A percentile compares a stretch with the other conserved stretches of the same genome.
Evolutionary conservation across 64 coral and sea anemone species (phyloP).

Genomic region (Porites australiensis): DNA sequence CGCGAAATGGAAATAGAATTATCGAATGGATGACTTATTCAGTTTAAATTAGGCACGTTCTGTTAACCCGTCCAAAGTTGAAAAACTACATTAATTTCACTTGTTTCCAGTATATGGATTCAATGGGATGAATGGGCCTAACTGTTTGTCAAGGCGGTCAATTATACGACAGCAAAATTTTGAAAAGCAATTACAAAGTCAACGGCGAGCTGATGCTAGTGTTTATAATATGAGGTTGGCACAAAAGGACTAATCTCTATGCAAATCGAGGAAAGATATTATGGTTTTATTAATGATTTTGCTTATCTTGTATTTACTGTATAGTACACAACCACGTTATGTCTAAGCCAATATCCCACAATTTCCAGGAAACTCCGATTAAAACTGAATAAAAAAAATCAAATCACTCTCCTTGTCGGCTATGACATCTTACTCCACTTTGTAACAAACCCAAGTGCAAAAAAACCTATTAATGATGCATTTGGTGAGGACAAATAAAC

Average conservation of each 20-base stretch:
- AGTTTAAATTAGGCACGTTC: neutral
- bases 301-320: too few relatives aligned
- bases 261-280: neutral
- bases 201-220: neutral
- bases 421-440: too few relatives aligned
- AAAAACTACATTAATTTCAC: too few relatives aligned
- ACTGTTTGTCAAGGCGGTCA: neutral
- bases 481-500: too few relatives aligned
- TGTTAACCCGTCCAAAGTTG: neutral
- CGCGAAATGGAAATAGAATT: neutral
- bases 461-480: too few relatives aligned
- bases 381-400: too few relatives aligned
- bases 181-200: neutral
- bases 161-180: neutral
- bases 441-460: too few relatives aligned
- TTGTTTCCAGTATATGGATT: neutral
- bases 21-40: neutral
- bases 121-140: neutral
- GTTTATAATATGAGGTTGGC: neutral
- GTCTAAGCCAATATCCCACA: too few relatives aligned
- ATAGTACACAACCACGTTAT: too few relatives aligned
- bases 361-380: too few relatives aligned
- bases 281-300: neutral
- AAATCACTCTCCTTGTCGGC: too few relatives aligned
- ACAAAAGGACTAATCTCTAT: slow-evolving; percentile 9